Evolutionary conservation across 2,113 vertebrate genomes (phyloP).

Genomic region (Anguilla japonica): DNA sequence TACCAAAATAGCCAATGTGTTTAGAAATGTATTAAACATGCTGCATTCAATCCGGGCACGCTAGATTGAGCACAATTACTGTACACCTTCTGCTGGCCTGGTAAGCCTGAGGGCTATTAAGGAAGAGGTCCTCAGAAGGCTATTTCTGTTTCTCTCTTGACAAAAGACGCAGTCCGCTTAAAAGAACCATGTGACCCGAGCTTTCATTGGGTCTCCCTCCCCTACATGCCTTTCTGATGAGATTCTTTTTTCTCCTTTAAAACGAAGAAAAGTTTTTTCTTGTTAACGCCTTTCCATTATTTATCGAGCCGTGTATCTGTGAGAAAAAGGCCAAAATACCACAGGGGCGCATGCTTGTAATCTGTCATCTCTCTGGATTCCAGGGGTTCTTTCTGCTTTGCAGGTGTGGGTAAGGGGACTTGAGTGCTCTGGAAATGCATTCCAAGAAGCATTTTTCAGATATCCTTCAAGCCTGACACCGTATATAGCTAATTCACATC

Average conservation of each 20-base stretch:
- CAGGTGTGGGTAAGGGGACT: not conserved
- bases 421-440: not conserved
- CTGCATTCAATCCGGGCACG: conserved; percentile 3
- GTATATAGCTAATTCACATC: not conserved
- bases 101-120: conserved; percentile 15
- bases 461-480: not conserved
- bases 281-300: not conserved
- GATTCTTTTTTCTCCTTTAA: not conserved
- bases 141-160: conserved; percentile 13
- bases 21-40: conserved; percentile 20
- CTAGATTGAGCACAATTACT: conserved; percentile 21
- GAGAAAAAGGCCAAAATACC: not conserved
- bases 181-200: not conserved
- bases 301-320: not conserved
- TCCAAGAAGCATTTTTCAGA: not conserved
- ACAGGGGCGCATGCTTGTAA: not conserved
- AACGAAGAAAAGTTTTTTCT: not conserved
- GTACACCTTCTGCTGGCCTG: conserved; percentile 12
- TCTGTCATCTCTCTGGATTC: not conserved
- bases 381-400: not conserved
- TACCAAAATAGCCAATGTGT: conserved; percentile 1
- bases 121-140: not conserved
- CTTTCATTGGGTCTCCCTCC: not conserved
- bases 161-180: not conserved
- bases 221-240: not conserved